phyloP scores from a whole-genome alignment of 2,113 vertebrate species.

The Narcine bancroftii region DNA sequence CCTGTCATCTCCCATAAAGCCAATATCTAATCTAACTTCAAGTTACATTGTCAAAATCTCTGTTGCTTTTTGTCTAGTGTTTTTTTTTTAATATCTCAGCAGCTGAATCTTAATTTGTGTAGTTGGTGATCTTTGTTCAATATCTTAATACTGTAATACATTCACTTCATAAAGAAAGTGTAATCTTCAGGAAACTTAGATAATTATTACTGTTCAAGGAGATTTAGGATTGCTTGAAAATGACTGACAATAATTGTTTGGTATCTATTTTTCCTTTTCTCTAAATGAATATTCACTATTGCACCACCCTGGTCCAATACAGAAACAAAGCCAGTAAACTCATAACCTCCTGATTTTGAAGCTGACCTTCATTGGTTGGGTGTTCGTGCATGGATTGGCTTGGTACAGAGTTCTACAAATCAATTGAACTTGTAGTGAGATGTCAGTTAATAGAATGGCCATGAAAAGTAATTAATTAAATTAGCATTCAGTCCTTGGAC shows the following conservation, averaged over 20 bases:
- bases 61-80: too few species aligned
- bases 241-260: neutral
- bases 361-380: neutral
- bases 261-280: neutral
- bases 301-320: neutral
- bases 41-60: too few species aligned
- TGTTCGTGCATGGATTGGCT: neutral
- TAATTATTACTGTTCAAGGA: neutral
- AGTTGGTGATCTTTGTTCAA: neutral
- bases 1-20: too few species aligned
- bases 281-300: neutral
- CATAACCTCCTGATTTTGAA: neutral
- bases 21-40: too few species aligned
- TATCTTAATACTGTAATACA: neutral
- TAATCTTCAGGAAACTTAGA: neutral
- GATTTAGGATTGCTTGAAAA: neutral
- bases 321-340: neutral
- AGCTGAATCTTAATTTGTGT: neutral
- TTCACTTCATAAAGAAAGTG: neutral
- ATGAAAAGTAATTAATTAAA: neutral
- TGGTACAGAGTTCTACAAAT: neutral
- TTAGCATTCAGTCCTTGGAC: neutral
- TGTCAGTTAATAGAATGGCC: neutral
- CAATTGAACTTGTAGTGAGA: neutral
- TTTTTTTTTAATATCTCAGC: neutral